These are phyloP conservation scores for Smutsia gigantea DNA, from an alignment of 2,797 vertebrate species.

Conservation along the genomic window DNA sequence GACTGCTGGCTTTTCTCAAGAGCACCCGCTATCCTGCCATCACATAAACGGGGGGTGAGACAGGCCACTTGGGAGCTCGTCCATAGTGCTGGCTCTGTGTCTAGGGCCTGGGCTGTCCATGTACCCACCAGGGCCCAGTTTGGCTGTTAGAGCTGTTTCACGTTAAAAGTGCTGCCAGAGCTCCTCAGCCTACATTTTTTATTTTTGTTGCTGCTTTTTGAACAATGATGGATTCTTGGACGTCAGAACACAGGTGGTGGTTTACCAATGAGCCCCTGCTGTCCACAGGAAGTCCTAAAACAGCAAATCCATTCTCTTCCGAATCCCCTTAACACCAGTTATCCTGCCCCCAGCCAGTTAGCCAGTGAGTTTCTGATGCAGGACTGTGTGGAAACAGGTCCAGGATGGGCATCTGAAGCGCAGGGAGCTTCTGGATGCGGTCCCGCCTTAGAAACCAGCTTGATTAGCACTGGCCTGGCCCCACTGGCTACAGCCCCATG, in stretches of 20 bases:
- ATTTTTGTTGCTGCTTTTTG: not conserved
- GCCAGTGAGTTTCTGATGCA: too few relatives aligned
- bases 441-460: not conserved
- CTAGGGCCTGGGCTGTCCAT: not conserved
- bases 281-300: accelerated
- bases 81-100: accelerated
- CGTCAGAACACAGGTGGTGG: not conserved
- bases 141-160: not conserved
- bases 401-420: too few relatives aligned
- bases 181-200: too few relatives aligned
- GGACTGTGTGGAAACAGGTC: accelerated
- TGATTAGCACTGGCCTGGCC: not conserved
- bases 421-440: not conserved
- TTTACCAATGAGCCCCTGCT: not conserved
- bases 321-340: not conserved
- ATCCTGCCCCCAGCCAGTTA: too few relatives aligned
- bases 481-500: not conserved
- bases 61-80: accelerated
- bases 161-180: not conserved
- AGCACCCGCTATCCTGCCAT: accelerated
- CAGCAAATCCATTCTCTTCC: not conserved
- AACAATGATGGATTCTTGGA: not conserved
- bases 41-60: accelerated
- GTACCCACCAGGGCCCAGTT: not conserved
- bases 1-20: not conserved